Conservation (phyloP, 2,113 vertebrate genomes). For the Bubo bubo region DNA sequence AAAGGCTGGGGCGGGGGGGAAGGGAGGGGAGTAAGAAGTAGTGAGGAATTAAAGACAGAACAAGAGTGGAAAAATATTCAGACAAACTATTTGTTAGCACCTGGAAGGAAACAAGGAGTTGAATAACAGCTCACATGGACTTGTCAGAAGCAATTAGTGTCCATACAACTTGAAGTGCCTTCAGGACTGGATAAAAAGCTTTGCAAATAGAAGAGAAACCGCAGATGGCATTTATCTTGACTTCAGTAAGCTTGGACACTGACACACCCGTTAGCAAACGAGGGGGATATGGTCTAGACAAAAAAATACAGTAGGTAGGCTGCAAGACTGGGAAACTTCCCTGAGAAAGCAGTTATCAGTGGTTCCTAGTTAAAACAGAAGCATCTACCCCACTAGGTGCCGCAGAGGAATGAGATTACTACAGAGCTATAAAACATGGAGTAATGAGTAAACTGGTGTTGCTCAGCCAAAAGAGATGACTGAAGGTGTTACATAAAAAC, state of each 20-base stretch:
- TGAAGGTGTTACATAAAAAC: neutral
- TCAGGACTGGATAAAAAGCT: conserved; percentile 35
- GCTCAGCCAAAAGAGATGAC: neutral
- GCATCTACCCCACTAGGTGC: neutral
- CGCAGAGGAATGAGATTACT: neutral
- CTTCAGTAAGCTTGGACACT: neutral
- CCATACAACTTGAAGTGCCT: conserved; percentile 36
- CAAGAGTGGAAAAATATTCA: neutral
- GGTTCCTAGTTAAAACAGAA: neutral
- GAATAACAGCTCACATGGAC: conserved; percentile 34
- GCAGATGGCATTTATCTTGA: conserved; percentile 19
- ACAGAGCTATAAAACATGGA: neutral
- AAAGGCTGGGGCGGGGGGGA: too few relatives aligned
- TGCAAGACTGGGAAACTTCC: neutral
- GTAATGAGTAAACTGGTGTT: neutral
- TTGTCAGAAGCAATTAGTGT: conserved; percentile 36
- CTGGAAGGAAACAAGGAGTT: conserved; percentile 35
- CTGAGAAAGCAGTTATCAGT: neutral
- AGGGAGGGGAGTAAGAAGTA: neutral
- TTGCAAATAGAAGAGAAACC: conserved; percentile 17
- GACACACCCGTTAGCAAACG: neutral
- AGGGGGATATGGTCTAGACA: neutral
- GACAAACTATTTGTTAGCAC: neutral
- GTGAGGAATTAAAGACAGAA: neutral
- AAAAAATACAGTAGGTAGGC: neutral